Conservation (phyloP, 2,797 vertebrate species). For the Acanthopagrus latus region DNA sequence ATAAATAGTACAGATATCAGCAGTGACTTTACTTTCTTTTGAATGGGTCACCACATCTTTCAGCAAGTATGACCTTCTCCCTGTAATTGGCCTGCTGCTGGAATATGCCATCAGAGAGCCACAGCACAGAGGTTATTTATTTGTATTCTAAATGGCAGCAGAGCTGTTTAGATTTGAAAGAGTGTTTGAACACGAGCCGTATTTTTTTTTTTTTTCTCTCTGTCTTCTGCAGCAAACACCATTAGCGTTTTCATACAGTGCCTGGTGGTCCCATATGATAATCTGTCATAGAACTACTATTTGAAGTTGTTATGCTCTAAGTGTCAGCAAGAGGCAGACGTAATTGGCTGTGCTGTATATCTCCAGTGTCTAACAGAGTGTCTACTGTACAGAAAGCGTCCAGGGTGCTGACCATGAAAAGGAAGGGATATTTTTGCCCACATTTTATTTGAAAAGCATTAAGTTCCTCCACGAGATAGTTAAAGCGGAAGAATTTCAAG, state of each 20-base stretch:
- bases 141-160: slow-evolving; percentile 17
- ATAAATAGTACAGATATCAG: neutral
- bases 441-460: slow-evolving; percentile 27
- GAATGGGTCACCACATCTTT: neutral
- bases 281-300: slow-evolving; percentile 27
- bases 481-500: slow-evolving; percentile 23
- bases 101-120: neutral
- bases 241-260: slow-evolving; percentile 21
- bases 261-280: slow-evolving; percentile 17
- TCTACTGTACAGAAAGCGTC: slow-evolving; percentile 1
- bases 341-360: slow-evolving; percentile 28
- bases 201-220: neutral
- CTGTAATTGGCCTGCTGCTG: slow-evolving; percentile 13
- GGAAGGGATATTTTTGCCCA: neutral
- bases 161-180: neutral
- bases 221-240: slow-evolving; percentile 3
- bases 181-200: neutral
- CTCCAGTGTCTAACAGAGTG: neutral
- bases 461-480: slow-evolving; percentile 22
- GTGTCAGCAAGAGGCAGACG: slow-evolving; percentile 19
- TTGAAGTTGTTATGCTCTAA: slow-evolving; percentile 8
- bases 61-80: neutral
- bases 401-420: neutral
- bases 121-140: neutral
- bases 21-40: neutral